Base-by-base conservation (phyloP, 2,113 vertebrate genomes). In the Canis aureus region DNA sequence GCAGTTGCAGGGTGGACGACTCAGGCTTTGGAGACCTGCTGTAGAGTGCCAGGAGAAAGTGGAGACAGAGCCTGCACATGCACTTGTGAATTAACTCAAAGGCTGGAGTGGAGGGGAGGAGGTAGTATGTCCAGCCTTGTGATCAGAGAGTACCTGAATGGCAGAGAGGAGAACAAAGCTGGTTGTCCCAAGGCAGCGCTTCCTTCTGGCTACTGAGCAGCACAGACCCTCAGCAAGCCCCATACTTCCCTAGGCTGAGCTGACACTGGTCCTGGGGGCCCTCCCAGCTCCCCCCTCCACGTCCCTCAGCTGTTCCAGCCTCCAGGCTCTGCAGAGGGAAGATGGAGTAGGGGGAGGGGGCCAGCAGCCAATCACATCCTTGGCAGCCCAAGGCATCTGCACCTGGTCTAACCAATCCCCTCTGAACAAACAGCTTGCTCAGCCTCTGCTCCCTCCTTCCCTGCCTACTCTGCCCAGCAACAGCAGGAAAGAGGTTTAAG, bases 401-500 rank as follows among this genome's bases (percentile, higher is more conserved):
- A 97, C 94, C 96, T 97, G 96, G 87, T 76, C 71, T 79, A 91
- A 91, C 95, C 94, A 97, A 98, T 97, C 94, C 74, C 76, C 53
- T 97, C 59, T 78, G 89, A 69, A 94, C 64, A 92, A 71, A 79
- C 38, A 95, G 83, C 88, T 96, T 91, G 11, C 38, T 67, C 89
- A 32, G 93, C 74, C 71, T 69, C 94, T 90, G 73, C 93, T 95
- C 76, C 62, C 88, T 84, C 96, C 82, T 95, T 84, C 97, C 64
- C 92, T 82, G 80, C 83, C 53, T 95, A 84, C 88, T 97, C 97
- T 97, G 95, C 97, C 93, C 97, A 96, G 97, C 96, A 97, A 97
- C 94, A 97, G 91, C 95, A 97, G 97, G 91, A 85, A 89, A 69
- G 76, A 97, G 93, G 32, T 9, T 91, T 83, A 27, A 92, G 90